phyloP scores from a whole-genome alignment of 2,797 vertebrate species.

The Enteromius paludinosus region DNA sequence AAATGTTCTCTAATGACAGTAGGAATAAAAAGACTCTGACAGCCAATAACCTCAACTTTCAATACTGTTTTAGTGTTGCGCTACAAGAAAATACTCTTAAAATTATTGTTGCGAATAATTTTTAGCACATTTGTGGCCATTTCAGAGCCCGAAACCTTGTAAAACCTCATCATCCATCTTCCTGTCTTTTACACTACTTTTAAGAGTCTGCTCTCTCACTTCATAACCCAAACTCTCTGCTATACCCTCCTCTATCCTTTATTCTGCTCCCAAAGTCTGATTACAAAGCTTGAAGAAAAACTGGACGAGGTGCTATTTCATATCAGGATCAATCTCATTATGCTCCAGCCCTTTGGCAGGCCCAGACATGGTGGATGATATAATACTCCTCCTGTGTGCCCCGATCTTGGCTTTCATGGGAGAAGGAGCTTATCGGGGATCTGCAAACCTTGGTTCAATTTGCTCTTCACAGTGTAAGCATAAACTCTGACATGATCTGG shows the following conservation, averaged over 20 bases:
- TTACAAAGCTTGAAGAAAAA: constrained; percentile 44
- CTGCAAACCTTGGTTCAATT: constrained; percentile 45
- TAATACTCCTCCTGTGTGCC: constrained; percentile 36
- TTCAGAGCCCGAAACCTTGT: not conserved
- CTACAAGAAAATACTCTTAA: not conserved
- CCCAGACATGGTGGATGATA: constrained; percentile 41
- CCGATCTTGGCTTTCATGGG: constrained; percentile 33
- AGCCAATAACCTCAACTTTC: not conserved
- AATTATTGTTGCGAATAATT: not conserved
- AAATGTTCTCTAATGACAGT: not conserved
- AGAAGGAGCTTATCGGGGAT: constrained; percentile 27
- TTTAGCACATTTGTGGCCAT: not conserved
- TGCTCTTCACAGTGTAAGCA: constrained; percentile 44
- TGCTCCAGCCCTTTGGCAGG: constrained; percentile 40
- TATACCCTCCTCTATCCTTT: constrained; percentile 10
- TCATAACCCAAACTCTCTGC: not conserved
- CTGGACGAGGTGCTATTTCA: constrained; percentile 32
- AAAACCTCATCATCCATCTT: constrained; percentile 2
- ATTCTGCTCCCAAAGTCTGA: constrained; percentile 19
- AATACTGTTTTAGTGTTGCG: not conserved
- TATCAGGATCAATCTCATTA: constrained; percentile 40
- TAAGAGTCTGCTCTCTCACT: not conserved
- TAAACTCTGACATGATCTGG: constrained; percentile 36
- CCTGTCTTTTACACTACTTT: not conserved
- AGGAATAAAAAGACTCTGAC: not conserved